Evolutionary conservation across 2,113 vertebrate genomes (phyloP), one percentile per base, ranked within the genome.

Genomic region (Caloenas nicobarica): DNA sequence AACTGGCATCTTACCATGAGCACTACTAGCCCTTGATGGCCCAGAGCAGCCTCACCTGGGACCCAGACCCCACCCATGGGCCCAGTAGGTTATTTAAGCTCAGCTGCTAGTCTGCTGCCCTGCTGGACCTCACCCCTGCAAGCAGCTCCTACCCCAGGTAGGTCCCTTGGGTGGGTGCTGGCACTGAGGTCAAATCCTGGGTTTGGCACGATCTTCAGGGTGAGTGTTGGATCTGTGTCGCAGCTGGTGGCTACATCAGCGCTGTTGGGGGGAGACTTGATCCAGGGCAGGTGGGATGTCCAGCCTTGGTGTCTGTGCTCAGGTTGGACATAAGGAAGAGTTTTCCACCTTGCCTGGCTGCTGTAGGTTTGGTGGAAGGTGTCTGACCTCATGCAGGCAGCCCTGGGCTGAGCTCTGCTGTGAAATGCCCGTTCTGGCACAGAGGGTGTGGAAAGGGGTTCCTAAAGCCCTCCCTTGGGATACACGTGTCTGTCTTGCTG

Each of bases 401-500:
- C 24, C 42, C 58, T 33, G 42, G 29, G 34, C 62, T 70, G 57
- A 26, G 53, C 11, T 79, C 29, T 61, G 61, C 60, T 61, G 46
- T 1, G 5, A 66, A 60, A 79, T 15, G 22, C 12, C 38, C 7
- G 18, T 19, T 73, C 26, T 44, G 60, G 54, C 4, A 4, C 4
- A 1, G 21, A 51, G 34, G 7, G 31, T 5, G 26, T 1, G 17
- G 44, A 46, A 51, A 36, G 44, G 57, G 18, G 17, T 7, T 34
- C 33, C 50, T 33, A 4, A 51, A 54, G 22, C 3, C 23, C 22
- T 76, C 33, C 28, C 51, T 11, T 3, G 33, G 28, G 48, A 25
- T 21, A 23, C 1, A 1, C 0, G 5, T 22, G 71, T 64, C 19
- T 26, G 1, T 31, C 23, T 13, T 33, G 4, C 31, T 25, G 38